Evolutionary conservation across 2,797 vertebrate genomes (phyloP).

Genomic region (Malurus leucopterus): DNA sequence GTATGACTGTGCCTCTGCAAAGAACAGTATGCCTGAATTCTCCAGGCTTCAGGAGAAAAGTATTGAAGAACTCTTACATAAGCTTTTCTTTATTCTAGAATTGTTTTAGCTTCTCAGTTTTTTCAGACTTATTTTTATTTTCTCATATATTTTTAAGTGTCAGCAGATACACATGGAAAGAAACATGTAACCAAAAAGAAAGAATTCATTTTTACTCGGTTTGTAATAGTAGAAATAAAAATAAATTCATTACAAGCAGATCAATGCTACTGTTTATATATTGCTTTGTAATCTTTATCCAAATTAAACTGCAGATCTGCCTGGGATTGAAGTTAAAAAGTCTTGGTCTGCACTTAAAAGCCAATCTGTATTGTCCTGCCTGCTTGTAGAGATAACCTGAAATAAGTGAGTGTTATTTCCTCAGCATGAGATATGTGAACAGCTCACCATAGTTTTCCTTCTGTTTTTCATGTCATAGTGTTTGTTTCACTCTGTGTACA

Average conservation of each 20-base stretch:
- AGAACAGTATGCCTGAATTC: neutral
- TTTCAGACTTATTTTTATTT: neutral
- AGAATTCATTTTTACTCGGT: neutral
- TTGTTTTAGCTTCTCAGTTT: neutral
- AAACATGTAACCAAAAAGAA: neutral
- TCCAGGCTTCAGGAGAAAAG: neutral
- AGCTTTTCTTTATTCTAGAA: neutral
- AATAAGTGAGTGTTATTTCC: neutral
- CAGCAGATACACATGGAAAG: neutral
- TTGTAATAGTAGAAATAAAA: neutral
- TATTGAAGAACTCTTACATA: fast-evolving
- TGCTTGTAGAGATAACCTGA: neutral
- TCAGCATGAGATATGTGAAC: neutral
- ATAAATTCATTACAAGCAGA: neutral
- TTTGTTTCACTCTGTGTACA: neutral
- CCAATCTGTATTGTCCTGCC: neutral
- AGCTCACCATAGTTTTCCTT: neutral
- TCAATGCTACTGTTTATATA: neutral
- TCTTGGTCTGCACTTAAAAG: neutral
- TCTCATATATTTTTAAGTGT: no score
- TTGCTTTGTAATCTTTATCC: neutral
- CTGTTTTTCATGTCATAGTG: neutral
- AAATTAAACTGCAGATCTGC: neutral
- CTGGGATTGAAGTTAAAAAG: neutral
- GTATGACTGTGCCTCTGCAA: neutral